Percentiles rank a stretch among this genome's conserved stretches.
Evolutionary conservation across 2,113 vertebrate genomes (phyloP).

Genomic region (Gopherus evgoodei): DNA sequence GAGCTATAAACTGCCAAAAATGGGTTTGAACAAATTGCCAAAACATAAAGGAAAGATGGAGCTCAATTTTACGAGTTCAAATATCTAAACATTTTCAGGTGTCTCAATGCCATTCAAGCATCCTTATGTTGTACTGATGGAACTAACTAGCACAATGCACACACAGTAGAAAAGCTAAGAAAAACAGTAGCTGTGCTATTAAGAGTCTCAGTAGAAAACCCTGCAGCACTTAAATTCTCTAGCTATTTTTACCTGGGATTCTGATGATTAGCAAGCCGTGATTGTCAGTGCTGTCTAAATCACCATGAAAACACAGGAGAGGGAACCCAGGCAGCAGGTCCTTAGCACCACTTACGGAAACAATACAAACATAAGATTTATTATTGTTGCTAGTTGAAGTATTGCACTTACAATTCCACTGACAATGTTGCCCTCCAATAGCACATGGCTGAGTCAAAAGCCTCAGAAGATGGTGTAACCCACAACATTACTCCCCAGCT

Average conservation of each 20-base stretch:
- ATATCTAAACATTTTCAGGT: conserved; percentile 31
- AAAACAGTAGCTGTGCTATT: conserved; percentile 52
- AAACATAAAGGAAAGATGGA: conserved; percentile 12
- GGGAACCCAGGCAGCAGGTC: conserved; percentile 27
- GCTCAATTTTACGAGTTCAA: conserved; percentile 28
- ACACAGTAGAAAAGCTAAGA: conserved; percentile 10
- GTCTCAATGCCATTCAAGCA: background rate
- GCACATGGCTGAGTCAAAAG: conserved; percentile 52
- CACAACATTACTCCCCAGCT: conserved; percentile 33
- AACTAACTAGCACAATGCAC: conserved; percentile 30
- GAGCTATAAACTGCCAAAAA: conserved; percentile 2
- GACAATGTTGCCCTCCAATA: conserved; percentile 44
- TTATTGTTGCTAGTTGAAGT: conserved; percentile 47
- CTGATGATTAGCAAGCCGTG: conserved; percentile 62
- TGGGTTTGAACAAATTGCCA: conserved; percentile 15
- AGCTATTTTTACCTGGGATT: conserved; percentile 59
- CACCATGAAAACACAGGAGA: conserved; percentile 30
- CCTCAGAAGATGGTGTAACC: conserved; percentile 41
- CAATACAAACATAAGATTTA: conserved; percentile 55
- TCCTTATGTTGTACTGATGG: conserved; percentile 7
- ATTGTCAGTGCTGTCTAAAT: conserved; percentile 54
- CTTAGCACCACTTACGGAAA: conserved; percentile 58
- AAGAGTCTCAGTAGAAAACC: conserved; percentile 56
- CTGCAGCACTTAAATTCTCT: conserved; percentile 38
- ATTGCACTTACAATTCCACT: conserved; percentile 1